phyloP scores from a whole-genome alignment of 37 sponge, comb jelly and placozoan genomes.

The Aplysina aerophoba region DNA sequence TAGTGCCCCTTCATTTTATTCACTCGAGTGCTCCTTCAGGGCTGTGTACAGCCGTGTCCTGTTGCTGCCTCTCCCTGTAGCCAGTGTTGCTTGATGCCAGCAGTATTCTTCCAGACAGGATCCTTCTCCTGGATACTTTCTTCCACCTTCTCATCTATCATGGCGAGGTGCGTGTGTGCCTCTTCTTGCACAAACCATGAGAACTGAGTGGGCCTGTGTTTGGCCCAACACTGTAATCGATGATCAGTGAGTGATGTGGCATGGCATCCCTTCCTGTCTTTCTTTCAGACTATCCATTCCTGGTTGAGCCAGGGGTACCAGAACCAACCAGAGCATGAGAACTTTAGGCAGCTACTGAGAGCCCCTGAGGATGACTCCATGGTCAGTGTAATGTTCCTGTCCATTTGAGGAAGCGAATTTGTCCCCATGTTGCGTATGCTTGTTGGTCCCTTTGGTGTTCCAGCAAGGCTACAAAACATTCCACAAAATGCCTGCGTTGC shows the following conservation, averaged over 20 bases:
- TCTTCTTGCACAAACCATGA: background rate
- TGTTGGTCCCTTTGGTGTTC: too few species aligned
- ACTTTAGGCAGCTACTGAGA: conserved; percentile 92
- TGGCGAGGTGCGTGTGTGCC: conserved; percentile 79
- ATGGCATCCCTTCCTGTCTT: background rate
- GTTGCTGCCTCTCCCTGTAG: conserved; percentile 38
- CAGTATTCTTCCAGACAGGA: conserved; percentile 93
- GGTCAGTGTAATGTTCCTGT: too few species aligned
- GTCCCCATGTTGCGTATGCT: too few species aligned
- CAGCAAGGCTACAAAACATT: too few species aligned
- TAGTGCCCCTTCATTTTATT: too few species aligned
- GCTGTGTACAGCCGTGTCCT: background rate
- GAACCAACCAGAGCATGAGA: conserved; percentile 88
- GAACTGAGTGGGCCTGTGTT: conserved; percentile 1
- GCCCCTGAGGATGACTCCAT: conserved; percentile 98
- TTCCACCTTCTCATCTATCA: conserved; percentile 98
- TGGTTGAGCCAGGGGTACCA: conserved; percentile 92
- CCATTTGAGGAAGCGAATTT: too few species aligned
- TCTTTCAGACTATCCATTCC: conserved; percentile 70
- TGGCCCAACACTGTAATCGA: background rate
- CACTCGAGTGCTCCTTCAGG: too few species aligned
- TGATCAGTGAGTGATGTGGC: background rate
- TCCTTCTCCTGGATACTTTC: conserved; percentile 96
- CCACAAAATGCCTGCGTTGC: too few species aligned
- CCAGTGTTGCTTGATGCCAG: conserved; percentile 96